Conservation (phyloP, 2,113 vertebrate species). For the Toxostoma redivivum region DNA sequence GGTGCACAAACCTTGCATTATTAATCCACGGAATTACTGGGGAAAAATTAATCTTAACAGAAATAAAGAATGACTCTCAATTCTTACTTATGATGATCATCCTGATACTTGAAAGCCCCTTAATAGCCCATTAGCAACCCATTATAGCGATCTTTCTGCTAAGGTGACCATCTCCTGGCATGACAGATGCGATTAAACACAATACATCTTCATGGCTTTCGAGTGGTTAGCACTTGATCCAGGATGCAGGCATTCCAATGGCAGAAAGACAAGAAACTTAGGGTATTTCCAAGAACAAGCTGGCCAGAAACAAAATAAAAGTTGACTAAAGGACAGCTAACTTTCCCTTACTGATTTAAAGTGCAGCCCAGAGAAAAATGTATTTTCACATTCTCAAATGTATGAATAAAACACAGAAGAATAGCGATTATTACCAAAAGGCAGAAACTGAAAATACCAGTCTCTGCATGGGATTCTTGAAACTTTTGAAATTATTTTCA, state of each 20-base stretch:
- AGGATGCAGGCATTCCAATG: not conserved
- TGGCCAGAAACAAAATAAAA: not conserved
- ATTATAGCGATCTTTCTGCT: not conserved
- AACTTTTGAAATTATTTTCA: not conserved
- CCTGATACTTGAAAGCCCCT: slow-evolving; percentile 25
- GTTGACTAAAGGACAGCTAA: not conserved
- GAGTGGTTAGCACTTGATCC: not conserved
- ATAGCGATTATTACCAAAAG: not conserved
- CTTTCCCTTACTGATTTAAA: not conserved
- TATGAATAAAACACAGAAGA: not conserved
- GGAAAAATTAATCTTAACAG: slow-evolving; percentile 30
- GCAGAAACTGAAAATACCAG: not conserved
- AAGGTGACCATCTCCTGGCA: slow-evolving; percentile 5
- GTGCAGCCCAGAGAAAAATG: not conserved
- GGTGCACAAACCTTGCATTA: slow-evolving; percentile 54
- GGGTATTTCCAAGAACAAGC: not conserved
- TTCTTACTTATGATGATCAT: not conserved
- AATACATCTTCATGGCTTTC: not conserved
- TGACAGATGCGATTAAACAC: slow-evolving; percentile 15
- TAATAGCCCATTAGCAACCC: not conserved
- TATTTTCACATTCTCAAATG: not conserved
- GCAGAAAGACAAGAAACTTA: not conserved
- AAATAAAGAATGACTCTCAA: slow-evolving; percentile 27
- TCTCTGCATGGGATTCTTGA: not conserved
- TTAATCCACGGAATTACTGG: slow-evolving; percentile 17